Percentiles rank a stretch among this genome's conserved stretches.
These are phyloP conservation scores for Anhinga rufa DNA, from an alignment of 2,113 vertebrate genomes.

Conservation along the genomic window DNA sequence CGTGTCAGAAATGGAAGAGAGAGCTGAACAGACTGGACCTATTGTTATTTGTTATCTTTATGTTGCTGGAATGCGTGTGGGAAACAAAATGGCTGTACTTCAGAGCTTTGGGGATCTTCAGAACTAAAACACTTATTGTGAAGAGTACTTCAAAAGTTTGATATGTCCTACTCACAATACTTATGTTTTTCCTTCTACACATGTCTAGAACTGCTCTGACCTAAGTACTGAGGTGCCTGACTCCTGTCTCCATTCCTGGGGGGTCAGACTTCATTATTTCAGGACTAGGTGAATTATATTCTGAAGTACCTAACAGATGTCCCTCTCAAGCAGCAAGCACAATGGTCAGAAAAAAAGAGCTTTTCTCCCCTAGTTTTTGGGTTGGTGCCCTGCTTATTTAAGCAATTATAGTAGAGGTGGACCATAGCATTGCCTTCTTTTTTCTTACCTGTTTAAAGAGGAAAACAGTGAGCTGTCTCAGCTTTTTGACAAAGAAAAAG, in stretches of 20 bases:
- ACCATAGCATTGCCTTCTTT: neutral
- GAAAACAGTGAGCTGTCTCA: neutral
- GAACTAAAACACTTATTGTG: neutral
- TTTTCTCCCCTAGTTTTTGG: neutral
- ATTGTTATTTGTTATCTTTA: neutral
- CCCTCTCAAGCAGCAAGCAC: neutral
- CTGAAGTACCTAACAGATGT: neutral
- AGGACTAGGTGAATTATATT: neutral
- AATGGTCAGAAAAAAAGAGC: neutral
- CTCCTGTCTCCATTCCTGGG: neutral
- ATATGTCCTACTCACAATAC: neutral
- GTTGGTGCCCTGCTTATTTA: neutral
- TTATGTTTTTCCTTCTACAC: neutral
- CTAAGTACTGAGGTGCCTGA: neutral
- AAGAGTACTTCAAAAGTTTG: neutral
- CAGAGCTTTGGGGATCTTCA: neutral
- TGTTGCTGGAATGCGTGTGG: neutral
- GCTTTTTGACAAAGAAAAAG: neutral
- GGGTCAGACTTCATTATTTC: neutral
- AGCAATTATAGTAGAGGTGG: neutral
- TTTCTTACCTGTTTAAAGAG: neutral
- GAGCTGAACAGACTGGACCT: neutral
- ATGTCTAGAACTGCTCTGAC: neutral
- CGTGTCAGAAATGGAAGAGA: neutral
- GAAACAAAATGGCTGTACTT: neutral